Conservation (phyloP, 2,888 invertebrate genomes). For the Pterobdella sp. region DNA sequence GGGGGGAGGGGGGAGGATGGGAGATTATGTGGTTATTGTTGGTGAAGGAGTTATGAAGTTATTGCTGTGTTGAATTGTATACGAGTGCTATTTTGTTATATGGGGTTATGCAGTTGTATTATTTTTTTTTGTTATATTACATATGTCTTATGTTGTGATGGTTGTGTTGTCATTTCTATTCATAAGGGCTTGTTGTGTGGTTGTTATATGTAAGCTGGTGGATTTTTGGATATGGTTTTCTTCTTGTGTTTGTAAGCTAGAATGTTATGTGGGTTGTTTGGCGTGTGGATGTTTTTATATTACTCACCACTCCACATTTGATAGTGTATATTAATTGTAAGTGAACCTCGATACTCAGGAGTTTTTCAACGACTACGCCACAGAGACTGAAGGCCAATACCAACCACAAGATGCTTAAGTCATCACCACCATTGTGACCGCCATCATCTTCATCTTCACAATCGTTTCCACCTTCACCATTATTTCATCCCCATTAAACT, state of each 20-base stretch:
- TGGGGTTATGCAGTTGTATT: background rate
- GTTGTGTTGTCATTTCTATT: background rate
- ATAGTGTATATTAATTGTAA: too few species aligned
- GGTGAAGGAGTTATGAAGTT: too few species aligned
- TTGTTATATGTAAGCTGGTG: background rate
- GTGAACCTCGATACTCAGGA: too few species aligned
- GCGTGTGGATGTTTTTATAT: too few species aligned
- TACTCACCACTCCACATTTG: too few species aligned
- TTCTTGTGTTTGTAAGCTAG: too few species aligned
- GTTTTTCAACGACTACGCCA: conserved; percentile 33
- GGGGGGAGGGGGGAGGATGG: background rate
- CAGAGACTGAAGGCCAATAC: conserved; percentile 33
- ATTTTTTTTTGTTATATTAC: background rate
- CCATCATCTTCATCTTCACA: too few species aligned
- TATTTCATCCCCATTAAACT: too few species aligned
- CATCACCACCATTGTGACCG: too few species aligned
- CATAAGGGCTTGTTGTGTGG: background rate
- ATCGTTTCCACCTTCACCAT: too few species aligned
- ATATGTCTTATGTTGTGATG: background rate
- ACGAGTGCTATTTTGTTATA: background rate
- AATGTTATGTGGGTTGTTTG: too few species aligned
- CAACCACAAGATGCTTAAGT: conserved; percentile 28
- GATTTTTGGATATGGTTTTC: background rate
- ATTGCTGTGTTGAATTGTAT: background rate
- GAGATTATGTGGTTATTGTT: too few species aligned